phyloP scores from a whole-genome alignment of 2,888 invertebrate genomes.

The Watsonalla binaria region DNA sequence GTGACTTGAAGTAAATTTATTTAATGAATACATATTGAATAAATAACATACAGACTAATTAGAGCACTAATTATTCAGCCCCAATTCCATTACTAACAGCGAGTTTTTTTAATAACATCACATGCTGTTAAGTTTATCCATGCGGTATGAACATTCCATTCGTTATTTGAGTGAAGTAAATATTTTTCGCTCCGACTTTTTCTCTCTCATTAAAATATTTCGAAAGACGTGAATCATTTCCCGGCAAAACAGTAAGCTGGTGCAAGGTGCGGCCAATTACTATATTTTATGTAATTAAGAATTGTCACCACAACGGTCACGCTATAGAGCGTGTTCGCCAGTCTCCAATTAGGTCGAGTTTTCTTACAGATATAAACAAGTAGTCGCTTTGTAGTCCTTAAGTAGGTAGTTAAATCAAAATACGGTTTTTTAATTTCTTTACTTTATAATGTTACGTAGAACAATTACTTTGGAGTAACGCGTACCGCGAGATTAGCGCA shows the following conservation, averaged over 20 bases:
- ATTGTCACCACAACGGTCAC: constrained; percentile 56
- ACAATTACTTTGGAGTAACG: no score
- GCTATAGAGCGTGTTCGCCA: constrained; percentile 47
- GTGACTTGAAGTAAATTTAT: not conserved
- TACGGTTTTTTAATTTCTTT: no score
- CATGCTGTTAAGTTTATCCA: no score
- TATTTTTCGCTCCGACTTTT: not conserved
- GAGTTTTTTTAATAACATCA: no score
- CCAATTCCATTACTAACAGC: no score
- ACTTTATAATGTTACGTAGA: no score
- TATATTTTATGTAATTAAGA: constrained; percentile 54
- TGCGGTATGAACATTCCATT: no score
- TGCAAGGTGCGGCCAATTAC: constrained; percentile 31
- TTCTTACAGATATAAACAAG: constrained; percentile 33
- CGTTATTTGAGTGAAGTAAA: not conserved
- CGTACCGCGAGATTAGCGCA: no score
- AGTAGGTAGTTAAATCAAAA: not conserved
- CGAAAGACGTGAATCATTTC: constrained; percentile 12
- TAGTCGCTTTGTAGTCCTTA: not conserved
- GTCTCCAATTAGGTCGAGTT: constrained; percentile 47
- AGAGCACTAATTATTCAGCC: no score
- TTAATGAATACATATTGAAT: not conserved
- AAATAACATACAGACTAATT: no score
- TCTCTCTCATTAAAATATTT: constrained; percentile 4
- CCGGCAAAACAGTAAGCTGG: constrained; percentile 20